Percentiles rank a stretch among this genome's conserved stretches.
Conservation (phyloP, 2,113 vertebrate species). For the Cacatua alba region DNA sequence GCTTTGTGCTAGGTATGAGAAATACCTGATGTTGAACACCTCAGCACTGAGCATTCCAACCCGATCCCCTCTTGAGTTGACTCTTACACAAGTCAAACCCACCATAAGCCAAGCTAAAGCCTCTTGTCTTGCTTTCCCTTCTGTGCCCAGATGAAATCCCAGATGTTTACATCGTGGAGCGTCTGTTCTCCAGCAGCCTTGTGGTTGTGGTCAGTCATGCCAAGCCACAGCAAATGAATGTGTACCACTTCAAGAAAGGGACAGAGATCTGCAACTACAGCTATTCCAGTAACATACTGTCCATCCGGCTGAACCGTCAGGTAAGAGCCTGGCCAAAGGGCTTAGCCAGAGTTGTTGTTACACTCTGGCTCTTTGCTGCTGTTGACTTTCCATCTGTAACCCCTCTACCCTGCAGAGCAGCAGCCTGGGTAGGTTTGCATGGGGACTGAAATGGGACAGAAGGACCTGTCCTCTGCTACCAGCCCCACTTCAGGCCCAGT, state of each 20-base stretch:
- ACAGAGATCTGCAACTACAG: slow-evolving; percentile 98
- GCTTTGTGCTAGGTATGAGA: not conserved
- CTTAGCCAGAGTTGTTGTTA: not conserved
- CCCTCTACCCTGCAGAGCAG: not conserved
- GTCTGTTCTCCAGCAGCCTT: slow-evolving; percentile 96
- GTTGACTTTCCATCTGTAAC: not conserved
- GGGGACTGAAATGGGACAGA: not conserved
- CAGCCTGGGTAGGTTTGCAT: not conserved
- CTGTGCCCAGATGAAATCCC: slow-evolving; percentile 81
- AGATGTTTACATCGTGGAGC: slow-evolving; percentile 93
- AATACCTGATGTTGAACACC: not conserved
- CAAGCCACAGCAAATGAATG: slow-evolving; percentile 91
- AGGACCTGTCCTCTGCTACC: not conserved
- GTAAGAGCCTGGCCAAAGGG: slow-evolving; percentile 58
- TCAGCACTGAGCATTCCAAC: not conserved
- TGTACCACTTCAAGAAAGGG: slow-evolving; percentile 97
- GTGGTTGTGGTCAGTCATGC: slow-evolving; percentile 90
- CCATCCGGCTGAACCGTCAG: slow-evolving; percentile 92
- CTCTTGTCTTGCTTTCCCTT: not conserved
- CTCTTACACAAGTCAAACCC: not conserved
- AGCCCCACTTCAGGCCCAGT: not conserved
- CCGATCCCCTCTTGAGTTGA: not conserved
- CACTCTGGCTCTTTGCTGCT: not conserved
- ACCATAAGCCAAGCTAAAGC: not conserved
- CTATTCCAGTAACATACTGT: slow-evolving; percentile 88